phyloP scores from a whole-genome alignment of 2,797 vertebrate genomes.

The Naso thynnoides region DNA sequence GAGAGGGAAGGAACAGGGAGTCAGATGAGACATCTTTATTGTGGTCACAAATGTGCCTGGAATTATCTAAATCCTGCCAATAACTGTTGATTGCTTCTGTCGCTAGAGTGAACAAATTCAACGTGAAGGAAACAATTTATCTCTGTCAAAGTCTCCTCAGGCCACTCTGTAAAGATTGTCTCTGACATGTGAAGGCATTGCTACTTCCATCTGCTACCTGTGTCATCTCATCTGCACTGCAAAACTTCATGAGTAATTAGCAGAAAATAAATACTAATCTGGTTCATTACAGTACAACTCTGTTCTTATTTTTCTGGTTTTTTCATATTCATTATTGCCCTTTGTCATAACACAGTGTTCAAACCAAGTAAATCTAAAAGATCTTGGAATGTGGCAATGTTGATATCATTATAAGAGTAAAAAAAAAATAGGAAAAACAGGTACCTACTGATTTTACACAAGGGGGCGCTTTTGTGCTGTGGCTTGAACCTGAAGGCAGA shows the following conservation, averaged over 20 bases:
- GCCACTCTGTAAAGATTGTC: slow-evolving; percentile 33
- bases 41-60: slow-evolving; percentile 60
- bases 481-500: too few relatives aligned
- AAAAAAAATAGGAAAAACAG: too few relatives aligned
- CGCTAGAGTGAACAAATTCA: slow-evolving; percentile 69
- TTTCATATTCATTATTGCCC: too few relatives aligned
- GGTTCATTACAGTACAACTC: slow-evolving; percentile 22
- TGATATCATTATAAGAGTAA: too few relatives aligned
- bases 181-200: slow-evolving; percentile 13
- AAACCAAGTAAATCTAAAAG: too few relatives aligned
- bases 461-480: too few relatives aligned
- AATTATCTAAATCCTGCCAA: slow-evolving; percentile 82
- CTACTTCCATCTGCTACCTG: slow-evolving; percentile 47
- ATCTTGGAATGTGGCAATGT: too few relatives aligned
- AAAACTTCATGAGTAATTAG: slow-evolving; percentile 17
- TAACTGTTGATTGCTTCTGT: slow-evolving; percentile 79
- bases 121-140: slow-evolving; percentile 62
- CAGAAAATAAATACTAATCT: slow-evolving; percentile 9
- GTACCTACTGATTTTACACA: too few relatives aligned
- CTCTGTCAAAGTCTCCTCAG: slow-evolving; percentile 58
- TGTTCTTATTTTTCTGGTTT: too few relatives aligned
- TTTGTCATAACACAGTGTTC: too few relatives aligned
- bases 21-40: slow-evolving; percentile 68
- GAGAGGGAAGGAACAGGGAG: slow-evolving; percentile 33
- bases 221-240: slow-evolving; percentile 26